Base-by-base conservation (phyloP, 2,797 vertebrate species). In the Anas georgica region DNA sequence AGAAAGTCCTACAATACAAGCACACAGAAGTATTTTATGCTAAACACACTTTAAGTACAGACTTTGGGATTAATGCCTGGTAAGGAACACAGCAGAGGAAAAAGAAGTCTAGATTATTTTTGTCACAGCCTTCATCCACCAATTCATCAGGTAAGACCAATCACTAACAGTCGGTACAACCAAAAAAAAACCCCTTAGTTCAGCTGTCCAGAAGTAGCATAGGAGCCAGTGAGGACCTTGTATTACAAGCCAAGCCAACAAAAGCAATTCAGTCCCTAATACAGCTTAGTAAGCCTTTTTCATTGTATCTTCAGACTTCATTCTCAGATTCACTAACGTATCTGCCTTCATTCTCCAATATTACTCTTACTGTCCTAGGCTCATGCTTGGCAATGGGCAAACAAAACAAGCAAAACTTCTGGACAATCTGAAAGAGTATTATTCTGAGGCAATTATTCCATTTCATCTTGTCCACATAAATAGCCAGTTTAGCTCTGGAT, bases 141-240 rank as follows among this genome's bases (percentile, higher is more conserved):
- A 33, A 31, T 67, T 52, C 35, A 46, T 25, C 11, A 33, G 45
- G 41, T 75, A 81, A 92, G 29, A 15, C 31, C 33, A 83, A 46
- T 6, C 10, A 17, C 29, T 79, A 75, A 43, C 5, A 33, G 25
- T 2, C 79, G 39, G 11, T 41, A 77, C 31, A 54, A 29, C 6
- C 0, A 2, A 39, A 81, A 86, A 48, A 17, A 45, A 0, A 1
- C 3, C 0, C 3, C 54, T 29, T 52, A 43, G 17, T 37, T 84
- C 41, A 91, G 31, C 68, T 60, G 17, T 72, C 33, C 41, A 73
- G 58, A 83, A 82, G 23, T 20, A 74, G 58, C 11, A 43, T 3
- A 56, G 25, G 4, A 79, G 58, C 76, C 77, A 83, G 28, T n/a
- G 77, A 89, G 16, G 22, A 21, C 11, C 64, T 73, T 31, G 15